Conservation (phyloP, 1,140 invertebrate species). For the Sycobia sp. region DNA sequence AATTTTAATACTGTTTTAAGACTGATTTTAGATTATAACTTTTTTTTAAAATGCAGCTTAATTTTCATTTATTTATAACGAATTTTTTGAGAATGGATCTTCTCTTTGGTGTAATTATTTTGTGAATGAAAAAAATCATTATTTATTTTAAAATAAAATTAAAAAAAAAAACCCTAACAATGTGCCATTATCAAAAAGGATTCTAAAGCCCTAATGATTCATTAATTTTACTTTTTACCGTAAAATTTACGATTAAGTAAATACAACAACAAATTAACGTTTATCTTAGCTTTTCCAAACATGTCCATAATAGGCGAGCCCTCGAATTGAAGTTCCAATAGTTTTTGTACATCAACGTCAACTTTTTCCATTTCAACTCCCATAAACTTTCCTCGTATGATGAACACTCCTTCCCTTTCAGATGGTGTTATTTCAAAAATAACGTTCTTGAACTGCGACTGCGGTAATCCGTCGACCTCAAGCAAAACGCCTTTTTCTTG, state of each 20-base stretch:
- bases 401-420: constrained; percentile 73
- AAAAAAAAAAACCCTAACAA: no score
- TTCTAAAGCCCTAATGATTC: no score
- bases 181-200: no score
- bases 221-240: constrained; percentile 63
- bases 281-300: constrained; percentile 80
- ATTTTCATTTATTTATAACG: no score
- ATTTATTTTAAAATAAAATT: no score
- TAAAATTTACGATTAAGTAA: constrained; percentile 82
- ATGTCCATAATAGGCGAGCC: constrained; percentile 79
- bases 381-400: constrained; percentile 79
- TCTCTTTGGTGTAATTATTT: no score
- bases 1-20: no score
- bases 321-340: constrained; percentile 80
- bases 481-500: constrained; percentile 77
- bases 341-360: constrained; percentile 76
- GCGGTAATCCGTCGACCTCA: constrained; percentile 73
- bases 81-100: no score
- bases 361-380: constrained; percentile 79
- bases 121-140: no score
- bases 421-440: constrained; percentile 78
- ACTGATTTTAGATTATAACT: no score
- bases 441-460: constrained; percentile 76
- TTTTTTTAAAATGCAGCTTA: no score
- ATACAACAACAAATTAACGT: constrained; percentile 78